A percentile compares a stretch with the other conserved stretches of the same genome.
Evolutionary conservation across 1,140 invertebrate genomes (phyloP).

Genomic region (Drosophila busckii): DNA sequence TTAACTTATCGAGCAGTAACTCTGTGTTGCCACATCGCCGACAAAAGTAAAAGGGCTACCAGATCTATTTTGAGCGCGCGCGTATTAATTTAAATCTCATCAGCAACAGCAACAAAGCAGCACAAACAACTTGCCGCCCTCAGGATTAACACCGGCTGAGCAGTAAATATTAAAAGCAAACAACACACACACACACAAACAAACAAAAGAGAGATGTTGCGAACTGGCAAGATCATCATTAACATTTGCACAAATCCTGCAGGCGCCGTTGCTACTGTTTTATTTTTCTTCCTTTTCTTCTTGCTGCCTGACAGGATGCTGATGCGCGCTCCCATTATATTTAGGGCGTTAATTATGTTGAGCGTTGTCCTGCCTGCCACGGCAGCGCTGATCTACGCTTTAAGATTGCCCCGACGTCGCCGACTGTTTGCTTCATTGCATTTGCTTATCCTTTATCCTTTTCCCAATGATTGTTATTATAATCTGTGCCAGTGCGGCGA

Average conservation of each 20-base stretch:
- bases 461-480: slow-evolving; percentile 44
- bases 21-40: no score
- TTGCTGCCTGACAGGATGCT: slow-evolving; percentile 13
- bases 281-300: slow-evolving; percentile 18
- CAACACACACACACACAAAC: slow-evolving; percentile 4
- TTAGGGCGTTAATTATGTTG: slow-evolving; percentile 60
- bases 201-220: not conserved
- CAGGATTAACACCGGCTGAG: slow-evolving; percentile 52
- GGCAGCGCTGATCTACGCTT: slow-evolving; percentile 50
- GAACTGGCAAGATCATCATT: slow-evolving; percentile 64
- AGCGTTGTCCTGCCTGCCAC: slow-evolving; percentile 33
- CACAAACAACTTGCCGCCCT: slow-evolving; percentile 55
- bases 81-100: slow-evolving; percentile 45
- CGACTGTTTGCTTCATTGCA: slow-evolving; percentile 41
- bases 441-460: slow-evolving; percentile 37
- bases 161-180: slow-evolving; percentile 12
- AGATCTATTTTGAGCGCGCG: no score
- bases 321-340: slow-evolving; percentile 42
- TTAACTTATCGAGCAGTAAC: no score
- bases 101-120: slow-evolving; percentile 28
- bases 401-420: slow-evolving; percentile 41
- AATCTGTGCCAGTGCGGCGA: slow-evolving; percentile 57
- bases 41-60: no score
- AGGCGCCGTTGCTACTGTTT: slow-evolving; percentile 39
- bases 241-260: slow-evolving; percentile 60